Conservation (phyloP, 2,888 invertebrate genomes). For the Stratiomys singularior region DNA sequence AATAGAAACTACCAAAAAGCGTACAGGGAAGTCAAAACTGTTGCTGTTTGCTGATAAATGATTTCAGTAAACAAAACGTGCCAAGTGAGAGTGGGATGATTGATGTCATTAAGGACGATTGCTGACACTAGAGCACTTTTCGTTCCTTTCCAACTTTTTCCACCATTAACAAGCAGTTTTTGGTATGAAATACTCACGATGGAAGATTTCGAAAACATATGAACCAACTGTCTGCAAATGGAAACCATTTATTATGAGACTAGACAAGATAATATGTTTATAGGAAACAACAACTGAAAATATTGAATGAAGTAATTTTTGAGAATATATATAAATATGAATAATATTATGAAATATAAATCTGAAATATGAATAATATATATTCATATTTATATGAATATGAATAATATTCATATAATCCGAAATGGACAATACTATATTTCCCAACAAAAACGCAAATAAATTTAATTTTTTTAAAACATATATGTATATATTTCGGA, state of each 20-base stretch:
- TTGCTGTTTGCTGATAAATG: constrained; percentile 46
- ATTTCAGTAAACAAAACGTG: constrained; percentile 42
- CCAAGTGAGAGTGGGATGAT: constrained; percentile 44
- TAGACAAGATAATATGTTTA: not conserved
- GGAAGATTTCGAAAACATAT: not conserved
- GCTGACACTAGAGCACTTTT: not conserved
- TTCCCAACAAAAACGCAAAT: too few relatives aligned
- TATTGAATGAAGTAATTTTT: too few relatives aligned
- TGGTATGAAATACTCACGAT: not conserved
- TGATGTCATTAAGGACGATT: constrained; percentile 38
- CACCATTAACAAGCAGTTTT: not conserved
- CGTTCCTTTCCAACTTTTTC: not conserved
- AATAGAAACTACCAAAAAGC: not conserved
- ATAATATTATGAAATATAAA: too few relatives aligned
- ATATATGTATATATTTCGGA: too few relatives aligned
- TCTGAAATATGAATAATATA: too few relatives aligned
- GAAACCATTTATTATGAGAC: not conserved
- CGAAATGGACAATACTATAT: too few relatives aligned
- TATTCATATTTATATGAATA: too few relatives aligned
- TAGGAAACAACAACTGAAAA: too few relatives aligned
- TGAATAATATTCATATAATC: too few relatives aligned
- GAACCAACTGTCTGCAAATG: not conserved
- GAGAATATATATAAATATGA: too few relatives aligned
- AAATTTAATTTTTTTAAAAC: too few relatives aligned
- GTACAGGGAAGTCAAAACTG: constrained; percentile 33